These are phyloP conservation scores for Cyrtonyx montezumae DNA, from an alignment of 2,113 vertebrate species.

Conservation along the genomic window DNA sequence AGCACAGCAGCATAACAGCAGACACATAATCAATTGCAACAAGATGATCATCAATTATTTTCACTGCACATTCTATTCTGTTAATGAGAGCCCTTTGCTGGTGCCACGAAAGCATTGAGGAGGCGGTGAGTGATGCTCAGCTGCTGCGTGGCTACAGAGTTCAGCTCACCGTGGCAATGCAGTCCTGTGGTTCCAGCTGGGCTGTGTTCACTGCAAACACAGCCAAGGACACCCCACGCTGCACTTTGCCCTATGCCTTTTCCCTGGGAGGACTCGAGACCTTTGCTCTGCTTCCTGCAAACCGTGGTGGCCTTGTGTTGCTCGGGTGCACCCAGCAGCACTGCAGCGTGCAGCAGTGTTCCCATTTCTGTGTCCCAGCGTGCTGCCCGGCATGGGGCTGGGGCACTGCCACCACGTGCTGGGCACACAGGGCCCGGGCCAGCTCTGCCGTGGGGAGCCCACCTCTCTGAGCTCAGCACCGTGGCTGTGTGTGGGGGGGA, in stretches of 20 bases:
- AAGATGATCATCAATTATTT: neutral
- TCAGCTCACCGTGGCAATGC: rapidly evolving
- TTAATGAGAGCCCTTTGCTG: neutral
- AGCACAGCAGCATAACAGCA: neutral
- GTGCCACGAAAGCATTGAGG: neutral
- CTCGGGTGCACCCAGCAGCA: neutral
- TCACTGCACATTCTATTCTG: neutral
- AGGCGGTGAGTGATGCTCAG: neutral
- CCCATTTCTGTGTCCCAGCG: neutral
- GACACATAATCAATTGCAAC: neutral
- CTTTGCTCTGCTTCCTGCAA: conserved; percentile 10
- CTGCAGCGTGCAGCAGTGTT: neutral
- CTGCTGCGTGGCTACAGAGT: rapidly evolving
- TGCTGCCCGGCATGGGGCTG: neutral
- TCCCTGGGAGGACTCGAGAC: neutral
- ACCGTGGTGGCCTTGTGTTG: rapidly evolving
- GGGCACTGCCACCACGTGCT: rapidly evolving
- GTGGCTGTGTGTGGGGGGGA: rapidly evolving
- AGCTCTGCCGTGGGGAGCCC: rapidly evolving
- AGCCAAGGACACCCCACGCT: neutral
- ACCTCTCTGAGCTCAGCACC: too few relatives aligned
- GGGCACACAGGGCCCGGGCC: rapidly evolving
- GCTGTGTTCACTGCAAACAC: neutral
- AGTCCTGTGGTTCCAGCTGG: rapidly evolving
- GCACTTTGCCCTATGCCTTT: conserved; percentile 5